Conservation (phyloP, 2,888 invertebrate genomes). For the Venusia cambrica region DNA sequence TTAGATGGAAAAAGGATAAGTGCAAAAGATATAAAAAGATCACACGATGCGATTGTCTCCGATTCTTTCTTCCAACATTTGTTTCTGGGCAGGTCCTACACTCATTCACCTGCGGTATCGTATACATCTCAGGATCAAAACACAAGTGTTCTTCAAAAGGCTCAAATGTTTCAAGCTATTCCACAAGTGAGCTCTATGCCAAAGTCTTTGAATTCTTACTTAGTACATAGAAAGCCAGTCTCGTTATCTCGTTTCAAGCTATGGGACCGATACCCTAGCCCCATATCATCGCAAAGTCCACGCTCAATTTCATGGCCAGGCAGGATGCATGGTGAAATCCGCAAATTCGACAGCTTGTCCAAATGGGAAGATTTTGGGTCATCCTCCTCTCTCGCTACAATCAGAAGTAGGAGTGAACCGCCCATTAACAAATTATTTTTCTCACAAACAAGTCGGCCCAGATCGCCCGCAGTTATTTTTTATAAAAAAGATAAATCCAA, state of each 20-base stretch:
- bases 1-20: slow-evolving; percentile 40
- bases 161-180: slow-evolving; percentile 84
- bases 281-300: slow-evolving; percentile 76
- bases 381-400: slow-evolving; percentile 68
- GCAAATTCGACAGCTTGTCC: slow-evolving; percentile 72
- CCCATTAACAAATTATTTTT: slow-evolving; percentile 77
- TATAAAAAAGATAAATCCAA: slow-evolving; percentile 48
- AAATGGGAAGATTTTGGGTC: slow-evolving; percentile 68
- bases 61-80: slow-evolving; percentile 87
- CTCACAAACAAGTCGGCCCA: slow-evolving; percentile 73
- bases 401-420: slow-evolving; percentile 84
- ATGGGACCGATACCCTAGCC: slow-evolving; percentile 81
- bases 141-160: slow-evolving; percentile 85
- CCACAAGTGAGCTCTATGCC: slow-evolving; percentile 71
- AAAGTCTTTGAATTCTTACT: slow-evolving; percentile 84
- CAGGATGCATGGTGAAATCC: slow-evolving; percentile 73
- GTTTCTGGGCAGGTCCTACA: slow-evolving; percentile 77
- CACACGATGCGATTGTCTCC: slow-evolving; percentile 81
- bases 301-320: slow-evolving; percentile 83
- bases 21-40: slow-evolving; percentile 75
- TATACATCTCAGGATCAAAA: slow-evolving; percentile 57
- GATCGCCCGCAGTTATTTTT: slow-evolving; percentile 65
- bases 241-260: slow-evolving; percentile 86
- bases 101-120: slow-evolving; percentile 34
- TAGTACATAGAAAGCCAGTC: slow-evolving; percentile 85